Evolutionary conservation across 1,140 invertebrate species (phyloP).

Genomic region (Drosophila nebulosa): DNA sequence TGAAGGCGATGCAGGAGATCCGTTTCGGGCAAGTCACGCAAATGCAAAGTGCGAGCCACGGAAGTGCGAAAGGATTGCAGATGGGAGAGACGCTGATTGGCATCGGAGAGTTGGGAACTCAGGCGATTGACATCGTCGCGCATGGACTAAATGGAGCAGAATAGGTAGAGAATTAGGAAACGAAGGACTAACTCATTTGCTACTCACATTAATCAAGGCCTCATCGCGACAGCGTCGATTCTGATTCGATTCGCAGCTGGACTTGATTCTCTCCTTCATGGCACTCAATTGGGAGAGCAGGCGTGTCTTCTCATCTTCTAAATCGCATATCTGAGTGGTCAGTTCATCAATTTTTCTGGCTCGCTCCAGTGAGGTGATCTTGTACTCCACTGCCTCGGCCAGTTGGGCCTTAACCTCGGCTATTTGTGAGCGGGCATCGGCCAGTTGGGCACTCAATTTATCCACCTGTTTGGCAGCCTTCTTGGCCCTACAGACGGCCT

Average conservation of each 20-base stretch:
- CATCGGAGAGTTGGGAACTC: conserved; percentile 87
- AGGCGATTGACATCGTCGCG: conserved; percentile 87
- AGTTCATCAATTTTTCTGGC: conserved; percentile 91
- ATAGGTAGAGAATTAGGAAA: background rate
- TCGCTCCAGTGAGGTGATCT: conserved; percentile 91
- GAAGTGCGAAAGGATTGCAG: conserved; percentile 87
- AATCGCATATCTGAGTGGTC: conserved; percentile 81
- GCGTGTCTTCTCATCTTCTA: conserved; percentile 75
- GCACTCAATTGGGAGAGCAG: conserved; percentile 63
- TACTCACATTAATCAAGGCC: conserved; percentile 85
- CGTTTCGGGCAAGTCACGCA: conserved; percentile 74
- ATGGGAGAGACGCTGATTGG: conserved; percentile 87
- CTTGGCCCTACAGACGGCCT: conserved; percentile 87
- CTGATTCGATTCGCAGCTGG: conserved; percentile 74
- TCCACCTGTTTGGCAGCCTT: conserved; percentile 90
- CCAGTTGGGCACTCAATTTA: conserved; percentile 86
- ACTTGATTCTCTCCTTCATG: conserved; percentile 69
- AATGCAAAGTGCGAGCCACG: conserved; percentile 84
- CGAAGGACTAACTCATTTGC: no score
- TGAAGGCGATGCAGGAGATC: conserved; percentile 78
- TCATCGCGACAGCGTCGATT: conserved; percentile 82
- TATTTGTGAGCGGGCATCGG: conserved; percentile 87
- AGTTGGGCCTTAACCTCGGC: conserved; percentile 90
- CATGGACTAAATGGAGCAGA: conserved; percentile 80
- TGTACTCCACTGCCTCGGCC: conserved; percentile 91